phyloP scores from a whole-genome alignment of 2,797 vertebrate species.

The Labeo calbasu region DNA sequence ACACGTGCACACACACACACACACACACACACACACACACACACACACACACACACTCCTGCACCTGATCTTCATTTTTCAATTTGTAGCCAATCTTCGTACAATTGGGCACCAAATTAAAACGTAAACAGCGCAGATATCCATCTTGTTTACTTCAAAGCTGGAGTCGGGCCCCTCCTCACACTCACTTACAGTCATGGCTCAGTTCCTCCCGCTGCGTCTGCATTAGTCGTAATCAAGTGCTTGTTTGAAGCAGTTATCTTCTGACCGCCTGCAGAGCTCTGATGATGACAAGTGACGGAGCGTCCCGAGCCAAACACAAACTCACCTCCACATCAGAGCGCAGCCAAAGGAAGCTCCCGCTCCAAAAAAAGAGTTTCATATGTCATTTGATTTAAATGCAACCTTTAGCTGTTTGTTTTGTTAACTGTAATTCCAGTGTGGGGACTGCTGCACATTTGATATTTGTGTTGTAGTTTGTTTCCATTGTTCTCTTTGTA shows the following conservation, averaged over 20 bases:
- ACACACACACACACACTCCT: slow-evolving; percentile 56
- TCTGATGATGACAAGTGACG: slow-evolving; percentile 52
- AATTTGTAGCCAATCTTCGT: slow-evolving; percentile 81
- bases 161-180: slow-evolving; percentile 55
- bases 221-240: slow-evolving; percentile 77
- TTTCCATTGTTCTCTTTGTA: neutral
- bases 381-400: neutral
- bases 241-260: slow-evolving; percentile 59
- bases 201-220: slow-evolving; percentile 57
- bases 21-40: slow-evolving; percentile 20
- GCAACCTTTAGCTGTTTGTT: neutral
- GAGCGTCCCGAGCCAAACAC: slow-evolving; percentile 19
- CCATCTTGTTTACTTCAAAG: slow-evolving; percentile 81
- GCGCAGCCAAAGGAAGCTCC: neutral
- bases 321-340: slow-evolving; percentile 3
- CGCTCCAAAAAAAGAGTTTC: too few relatives aligned
- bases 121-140: slow-evolving; percentile 80
- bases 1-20: slow-evolving; percentile 57
- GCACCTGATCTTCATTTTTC: slow-evolving; percentile 82
- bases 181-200: slow-evolving; percentile 39
- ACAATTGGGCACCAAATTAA: slow-evolving; percentile 78
- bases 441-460: neutral
- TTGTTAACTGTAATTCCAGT: neutral
- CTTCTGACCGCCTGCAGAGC: slow-evolving; percentile 22
- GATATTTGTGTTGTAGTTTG: neutral